A percentile compares a stretch with the other conserved stretches of the same genome.
Evolutionary conservation across 2,888 invertebrate species (phyloP).

Genomic region (Acanthoscelides obtectus): DNA sequence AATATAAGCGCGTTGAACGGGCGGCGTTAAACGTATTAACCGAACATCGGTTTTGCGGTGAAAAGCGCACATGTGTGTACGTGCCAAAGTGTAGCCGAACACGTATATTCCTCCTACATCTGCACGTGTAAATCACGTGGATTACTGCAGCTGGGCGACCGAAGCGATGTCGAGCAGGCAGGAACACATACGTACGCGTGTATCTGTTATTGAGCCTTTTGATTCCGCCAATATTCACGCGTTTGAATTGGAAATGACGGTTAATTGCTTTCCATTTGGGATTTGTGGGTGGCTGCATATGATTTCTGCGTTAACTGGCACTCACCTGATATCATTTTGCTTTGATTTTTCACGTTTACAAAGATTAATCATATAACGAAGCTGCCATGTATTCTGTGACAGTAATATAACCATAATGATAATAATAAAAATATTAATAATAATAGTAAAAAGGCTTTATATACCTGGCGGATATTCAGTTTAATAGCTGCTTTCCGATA

Average conservation of each 20-base stretch:
- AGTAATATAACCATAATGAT: no score
- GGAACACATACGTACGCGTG: constrained; percentile 8
- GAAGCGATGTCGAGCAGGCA: neutral
- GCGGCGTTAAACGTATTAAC: constrained; percentile 47
- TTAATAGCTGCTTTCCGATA: no score
- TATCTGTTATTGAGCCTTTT: constrained; percentile 44
- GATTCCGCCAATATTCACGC: constrained; percentile 34
- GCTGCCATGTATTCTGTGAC: no score
- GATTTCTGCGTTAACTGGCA: constrained; percentile 8
- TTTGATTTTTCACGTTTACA: no score
- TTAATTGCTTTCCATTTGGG: constrained; percentile 22
- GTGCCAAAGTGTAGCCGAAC: neutral
- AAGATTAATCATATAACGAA: no score
- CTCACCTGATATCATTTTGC: neutral
- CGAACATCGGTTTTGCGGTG: constrained; percentile 42
- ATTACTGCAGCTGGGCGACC: neutral
- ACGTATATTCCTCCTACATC: neutral
- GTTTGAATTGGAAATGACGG: constrained; percentile 26
- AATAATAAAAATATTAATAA: no score
- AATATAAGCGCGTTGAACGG: neutral
- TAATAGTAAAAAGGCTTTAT: no score
- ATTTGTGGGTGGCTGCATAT: constrained; percentile 10
- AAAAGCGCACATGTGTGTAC: constrained; percentile 38
- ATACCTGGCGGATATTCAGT: no score
- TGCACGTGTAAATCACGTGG: neutral